phyloP scores from a whole-genome alignment of 1,140 invertebrate species.

The Amphibalanus amphitrite region DNA sequence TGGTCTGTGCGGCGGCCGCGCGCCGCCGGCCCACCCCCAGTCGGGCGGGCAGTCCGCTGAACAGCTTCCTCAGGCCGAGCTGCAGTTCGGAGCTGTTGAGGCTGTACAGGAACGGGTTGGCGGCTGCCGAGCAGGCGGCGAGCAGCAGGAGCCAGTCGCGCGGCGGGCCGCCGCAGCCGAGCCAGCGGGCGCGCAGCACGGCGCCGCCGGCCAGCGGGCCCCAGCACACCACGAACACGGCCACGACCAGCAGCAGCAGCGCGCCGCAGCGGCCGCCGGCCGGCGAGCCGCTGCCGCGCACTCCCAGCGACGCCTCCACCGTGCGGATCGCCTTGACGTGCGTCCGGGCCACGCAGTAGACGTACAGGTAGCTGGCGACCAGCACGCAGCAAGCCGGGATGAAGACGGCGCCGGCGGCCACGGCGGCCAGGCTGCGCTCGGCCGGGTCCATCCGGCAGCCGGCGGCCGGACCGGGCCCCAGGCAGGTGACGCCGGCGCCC shows the following conservation, averaged over 20 bases:
- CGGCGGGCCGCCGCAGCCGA: background rate
- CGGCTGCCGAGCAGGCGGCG: background rate
- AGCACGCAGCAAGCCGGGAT: slow-evolving; percentile 35
- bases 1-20: no score
- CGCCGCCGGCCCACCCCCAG: no score
- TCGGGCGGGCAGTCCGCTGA: no score
- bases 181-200: background rate
- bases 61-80: no score
- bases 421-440: slow-evolving; percentile 31
- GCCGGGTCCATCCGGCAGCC: slow-evolving; percentile 33
- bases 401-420: slow-evolving; percentile 29
- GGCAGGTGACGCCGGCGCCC: slow-evolving; percentile 29
- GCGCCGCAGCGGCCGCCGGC: background rate
- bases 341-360: slow-evolving; percentile 42
- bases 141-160: background rate
- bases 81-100: background rate
- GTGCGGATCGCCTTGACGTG: slow-evolving; percentile 46
- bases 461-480: slow-evolving; percentile 17
- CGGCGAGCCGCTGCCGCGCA: background rate
- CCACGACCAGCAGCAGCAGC: background rate
- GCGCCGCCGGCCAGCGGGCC: background rate
- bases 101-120: background rate
- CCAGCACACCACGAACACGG: background rate
- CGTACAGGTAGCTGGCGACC: slow-evolving; percentile 43
- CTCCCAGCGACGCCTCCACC: slow-evolving; percentile 36